Evolutionary conservation across 37 sponge, comb jelly and placozoan species (phyloP).

Genomic region (Cliona cf. orientalis): DNA sequence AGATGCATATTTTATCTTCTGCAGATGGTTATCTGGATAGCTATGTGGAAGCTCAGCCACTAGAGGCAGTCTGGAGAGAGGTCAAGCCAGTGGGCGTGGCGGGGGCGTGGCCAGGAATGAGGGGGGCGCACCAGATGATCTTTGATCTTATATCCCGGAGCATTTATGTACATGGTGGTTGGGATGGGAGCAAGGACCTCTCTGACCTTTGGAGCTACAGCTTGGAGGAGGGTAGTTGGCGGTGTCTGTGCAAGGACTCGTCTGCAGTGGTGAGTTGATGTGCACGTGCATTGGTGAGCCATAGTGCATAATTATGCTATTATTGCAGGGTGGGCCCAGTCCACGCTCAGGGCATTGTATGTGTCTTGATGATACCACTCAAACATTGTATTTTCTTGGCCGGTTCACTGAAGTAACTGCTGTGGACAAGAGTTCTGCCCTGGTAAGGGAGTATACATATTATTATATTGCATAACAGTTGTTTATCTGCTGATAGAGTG

Average conservation of each 20-base stretch:
- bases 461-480: no score
- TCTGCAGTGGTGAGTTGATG: slow-evolving; percentile 31
- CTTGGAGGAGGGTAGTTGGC: slow-evolving; percentile 48
- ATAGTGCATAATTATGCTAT: neutral
- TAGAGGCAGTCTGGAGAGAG: slow-evolving; percentile 55
- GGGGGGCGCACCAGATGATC: slow-evolving; percentile 94
- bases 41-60: slow-evolving; percentile 53
- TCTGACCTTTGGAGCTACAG: slow-evolving; percentile 85
- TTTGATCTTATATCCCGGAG: slow-evolving; percentile 37
- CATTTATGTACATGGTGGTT: slow-evolving; percentile 90
- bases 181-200: slow-evolving; percentile 85
- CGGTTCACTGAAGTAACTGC: slow-evolving; percentile 22
- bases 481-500: slow-evolving; percentile 24
- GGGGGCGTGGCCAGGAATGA: slow-evolving; percentile 49
- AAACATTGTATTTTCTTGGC: slow-evolving; percentile 73
- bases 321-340: slow-evolving; percentile 60
- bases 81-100: neutral
- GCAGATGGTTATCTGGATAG: slow-evolving; percentile 61
- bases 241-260: slow-evolving; percentile 69
- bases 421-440: no score
- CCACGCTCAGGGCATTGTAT: slow-evolving; percentile 83
- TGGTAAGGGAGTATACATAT: neutral
- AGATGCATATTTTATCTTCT: neutral
- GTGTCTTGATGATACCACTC: slow-evolving; percentile 62
- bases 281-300: neutral